These are phyloP conservation scores for Brenthis ino DNA, from an alignment of 2,888 invertebrate genomes.

Conservation along the genomic window DNA sequence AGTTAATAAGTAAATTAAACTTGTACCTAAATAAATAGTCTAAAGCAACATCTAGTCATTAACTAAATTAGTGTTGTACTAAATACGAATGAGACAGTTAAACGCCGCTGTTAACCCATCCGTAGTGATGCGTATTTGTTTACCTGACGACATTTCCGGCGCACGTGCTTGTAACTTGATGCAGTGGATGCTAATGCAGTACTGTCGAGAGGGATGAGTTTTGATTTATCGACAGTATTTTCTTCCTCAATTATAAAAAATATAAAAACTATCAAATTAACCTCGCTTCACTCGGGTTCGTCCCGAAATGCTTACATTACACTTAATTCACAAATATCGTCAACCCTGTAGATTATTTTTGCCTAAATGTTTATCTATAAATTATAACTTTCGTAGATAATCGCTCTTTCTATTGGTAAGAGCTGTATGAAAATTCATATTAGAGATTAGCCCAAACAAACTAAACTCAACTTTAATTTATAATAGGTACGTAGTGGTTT, in stretches of 20 bases:
- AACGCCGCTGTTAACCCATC: conserved; percentile 33
- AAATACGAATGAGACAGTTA: conserved; percentile 29
- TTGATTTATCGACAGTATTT: conserved; percentile 32
- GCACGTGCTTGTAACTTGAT: conserved; percentile 74
- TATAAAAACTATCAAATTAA: too few relatives aligned
- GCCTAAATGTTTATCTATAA: too few relatives aligned
- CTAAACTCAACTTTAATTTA: background rate
- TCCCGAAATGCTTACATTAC: too few relatives aligned
- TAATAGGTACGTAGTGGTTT: too few relatives aligned
- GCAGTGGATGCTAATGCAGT: conserved; percentile 53
- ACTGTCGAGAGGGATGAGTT: conserved; percentile 46
- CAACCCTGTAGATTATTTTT: too few relatives aligned
- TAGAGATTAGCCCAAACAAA: too few relatives aligned
- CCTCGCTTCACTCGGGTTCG: too few relatives aligned
- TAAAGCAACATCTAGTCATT: conserved; percentile 5
- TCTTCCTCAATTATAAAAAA: conserved; percentile 20
- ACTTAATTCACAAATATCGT: too few relatives aligned
- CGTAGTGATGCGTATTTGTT: conserved; percentile 65
- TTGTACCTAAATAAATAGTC: too few relatives aligned
- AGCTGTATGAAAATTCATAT: background rate
- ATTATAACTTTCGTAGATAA: too few relatives aligned
- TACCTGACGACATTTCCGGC: conserved; percentile 80
- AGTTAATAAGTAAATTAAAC: too few relatives aligned
- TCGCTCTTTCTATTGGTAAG: too few relatives aligned
- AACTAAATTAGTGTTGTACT: conserved; percentile 24